Evolutionary conservation across 1,140 invertebrate genomes (phyloP), one percentile per base, ranked within the genome.

Genomic region (Hycleus cichorii): DNA sequence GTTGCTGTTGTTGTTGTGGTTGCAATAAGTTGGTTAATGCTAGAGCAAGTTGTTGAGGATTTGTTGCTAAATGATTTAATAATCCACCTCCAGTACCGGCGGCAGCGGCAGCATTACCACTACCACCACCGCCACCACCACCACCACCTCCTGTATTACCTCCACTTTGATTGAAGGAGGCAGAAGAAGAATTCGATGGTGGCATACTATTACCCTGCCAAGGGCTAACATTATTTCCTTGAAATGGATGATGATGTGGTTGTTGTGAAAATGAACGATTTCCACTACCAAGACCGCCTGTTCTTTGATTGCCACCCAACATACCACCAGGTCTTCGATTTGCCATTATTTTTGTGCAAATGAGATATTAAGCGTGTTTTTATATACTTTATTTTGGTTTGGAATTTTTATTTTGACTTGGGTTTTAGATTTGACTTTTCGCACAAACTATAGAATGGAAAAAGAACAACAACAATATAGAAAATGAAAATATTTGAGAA

Each of bases 1-100:
- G 54, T 67, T 65, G 54, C 61, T 32, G 32, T 32, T 32, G 32
- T 59, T 66, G 62, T 60, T 72, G 69, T 42, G 63, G 66, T 60
- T 73, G 72, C 50, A 73, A 67, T 62, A 73, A 67, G 65, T 66
- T 73, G 63, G 64, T 67, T 55, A 73, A 59, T 67, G 72, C 70
- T 54, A 73, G 70, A 61, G 72, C 72, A 58, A 73, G 69, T 67
- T 73, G 72, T 40, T 63, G 65, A 46, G 64, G 69, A 59, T 66
- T 72, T 64, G 65, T 69, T 43, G 64, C 60, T 66, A 67, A 66
- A 60, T 65, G 68, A 56, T 60, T 64, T 51, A 70, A 58, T 47
- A 67, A 60, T 45, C 61, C 32, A 32, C 32, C 32, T 32, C 32
- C 32, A 32, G 32, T 7, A 32, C 2, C 25, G 26, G 4, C 32